Percentiles rank a stretch among this genome's conserved stretches.
phyloP scores from a whole-genome alignment of 1,140 invertebrate species.

The Zaprionus taronus region DNA sequence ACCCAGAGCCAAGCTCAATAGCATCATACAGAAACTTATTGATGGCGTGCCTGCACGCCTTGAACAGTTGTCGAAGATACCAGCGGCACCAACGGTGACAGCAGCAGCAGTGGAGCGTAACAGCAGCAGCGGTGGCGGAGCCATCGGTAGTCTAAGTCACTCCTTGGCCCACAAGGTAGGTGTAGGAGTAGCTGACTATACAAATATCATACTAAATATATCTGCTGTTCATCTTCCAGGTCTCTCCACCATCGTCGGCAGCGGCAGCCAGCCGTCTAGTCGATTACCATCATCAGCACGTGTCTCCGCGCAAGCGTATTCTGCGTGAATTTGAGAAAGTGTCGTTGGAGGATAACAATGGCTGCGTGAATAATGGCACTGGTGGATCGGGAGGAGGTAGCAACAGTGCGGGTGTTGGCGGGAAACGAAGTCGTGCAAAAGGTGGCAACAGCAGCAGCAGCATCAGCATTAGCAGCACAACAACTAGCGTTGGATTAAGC shows the following conservation, averaged over 20 bases:
- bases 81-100: conserved; percentile 27
- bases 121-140: conserved; percentile 55
- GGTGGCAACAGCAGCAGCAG: conserved; percentile 25
- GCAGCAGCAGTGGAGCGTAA: conserved; percentile 40
- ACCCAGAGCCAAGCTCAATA: conserved; percentile 72
- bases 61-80: conserved; percentile 71
- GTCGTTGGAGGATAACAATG: conserved; percentile 87
- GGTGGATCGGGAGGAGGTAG: conserved; percentile 76
- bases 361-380: conserved; percentile 57
- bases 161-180: conserved; percentile 69
- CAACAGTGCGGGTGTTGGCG: conserved; percentile 58
- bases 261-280: conserved; percentile 75
- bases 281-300: conserved; percentile 85
- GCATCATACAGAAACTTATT: conserved; percentile 82
- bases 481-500: conserved; percentile 32
- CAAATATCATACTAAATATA: not conserved
- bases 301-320: conserved; percentile 90
- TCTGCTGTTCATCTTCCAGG: conserved; percentile 29
- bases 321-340: conserved; percentile 90
- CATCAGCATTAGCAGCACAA: conserved; percentile 21
- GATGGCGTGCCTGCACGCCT: conserved; percentile 74
- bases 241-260: conserved; percentile 69
- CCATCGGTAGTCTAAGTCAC: conserved; percentile 67
- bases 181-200: not conserved
- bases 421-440: conserved; percentile 85